Base-by-base conservation (phyloP, 2,113 vertebrate genomes). In the Xiphias gladius region DNA sequence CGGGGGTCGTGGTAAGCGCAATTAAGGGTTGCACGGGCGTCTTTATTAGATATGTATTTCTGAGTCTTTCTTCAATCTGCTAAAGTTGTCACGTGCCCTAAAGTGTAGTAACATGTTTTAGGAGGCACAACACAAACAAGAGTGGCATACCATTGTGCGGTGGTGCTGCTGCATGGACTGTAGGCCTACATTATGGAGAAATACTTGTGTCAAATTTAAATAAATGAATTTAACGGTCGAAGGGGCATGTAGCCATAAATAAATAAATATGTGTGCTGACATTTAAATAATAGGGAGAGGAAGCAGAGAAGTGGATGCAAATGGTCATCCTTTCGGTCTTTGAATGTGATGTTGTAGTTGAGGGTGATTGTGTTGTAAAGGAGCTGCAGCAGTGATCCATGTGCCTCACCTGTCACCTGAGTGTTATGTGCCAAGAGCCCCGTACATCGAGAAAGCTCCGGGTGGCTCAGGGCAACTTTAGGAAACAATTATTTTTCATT, bases 381-480 rank as follows among this genome's bases (percentile, higher is more conserved):
- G 16, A 69, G 7, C 66, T 70, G 65, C 52, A 67, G 63, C 37
- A 46, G 14, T 19, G 43, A 37, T 62, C 54, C 65, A 55, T n/a
- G 32, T 39, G 50, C 61, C 5, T 64, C 59, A 13, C 24, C 30
- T 20, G 13, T 62, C 41, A 54, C 19, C 9, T 12, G 24, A 43
- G 48, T 17, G 32, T 73, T 7, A 20, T 10, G n/a, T 54, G 46
- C 30, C 59, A 37, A 37, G 4, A 63, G 43, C 68, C 43, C 24
- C 3, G 8, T 26, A 26, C 57, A 48, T 24, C 26, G 14, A n/a
- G 28, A 28, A 7, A 59, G 30, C 59, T 54, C 39, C 48, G 39
- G 24, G 28, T 1, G 14, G 37, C 39, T 59, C 19, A 12, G 24
- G n/a, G 26, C 41, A n/a, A 7, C 71, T 61, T 41, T 30, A 5